Evolutionary conservation across 2,113 vertebrate genomes (phyloP), one percentile per base, ranked within the genome.

Genomic region (Gopherus evgoodei): DNA sequence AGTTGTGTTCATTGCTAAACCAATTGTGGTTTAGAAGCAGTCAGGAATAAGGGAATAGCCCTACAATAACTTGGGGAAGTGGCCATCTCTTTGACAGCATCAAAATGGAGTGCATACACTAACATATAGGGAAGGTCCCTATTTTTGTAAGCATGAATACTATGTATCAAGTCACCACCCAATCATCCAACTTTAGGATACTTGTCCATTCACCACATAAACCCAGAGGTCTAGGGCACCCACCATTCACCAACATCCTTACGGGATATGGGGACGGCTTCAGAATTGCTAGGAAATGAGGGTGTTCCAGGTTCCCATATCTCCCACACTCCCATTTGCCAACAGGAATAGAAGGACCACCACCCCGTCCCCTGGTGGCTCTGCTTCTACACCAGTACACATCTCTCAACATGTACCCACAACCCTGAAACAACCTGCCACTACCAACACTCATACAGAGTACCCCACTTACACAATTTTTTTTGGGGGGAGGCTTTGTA

Each of bases 111-210:
- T 22, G 19, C 65, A 72, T 5, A 62, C 12, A 31, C 12, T 57
- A 57, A 19, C 4, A 16, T 65, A 65, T 17, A n/a, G 16, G 35
- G 16, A n/a, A 69, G 17, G 35, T 7, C 17, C 5, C 62, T 82
- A 3, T 29, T 47, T 38, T 80, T 27, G 29, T 1, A 56, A 16
- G 65, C 83, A 31, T 56, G 1, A 14, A 9, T 0, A 11, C 0
- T 16, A 13, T n/a, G 14, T 6, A 5, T 0, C 3, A 56, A 12
- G 88, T 49, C 49, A 0, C 49, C 38, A 1, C 52, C 1, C 8
- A 35, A 5, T 59, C 78, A 8, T 56, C 50, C 1, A 14, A 11
- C 27, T n/a, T 75, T 52, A 6, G 16, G 11, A 75, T 75, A 4
- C 72, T 57, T 11, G 52, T 82, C 27, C 76, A n/a, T 35, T n/a